These are phyloP conservation scores for Pollimyrus isidori DNA, from an alignment of 2,113 vertebrate species.

Conservation along the genomic window DNA sequence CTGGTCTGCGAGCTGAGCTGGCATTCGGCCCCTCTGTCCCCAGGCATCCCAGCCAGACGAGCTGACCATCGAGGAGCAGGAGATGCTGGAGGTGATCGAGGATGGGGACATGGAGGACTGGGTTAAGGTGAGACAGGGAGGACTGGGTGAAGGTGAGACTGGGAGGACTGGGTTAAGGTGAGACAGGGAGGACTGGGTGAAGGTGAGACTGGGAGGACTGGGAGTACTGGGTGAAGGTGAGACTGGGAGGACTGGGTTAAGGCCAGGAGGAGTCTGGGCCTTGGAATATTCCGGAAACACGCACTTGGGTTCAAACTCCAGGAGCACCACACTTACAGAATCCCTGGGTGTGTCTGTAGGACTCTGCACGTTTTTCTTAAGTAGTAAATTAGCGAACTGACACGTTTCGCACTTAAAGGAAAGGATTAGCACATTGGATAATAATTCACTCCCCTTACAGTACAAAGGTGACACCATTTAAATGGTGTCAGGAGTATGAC, in stretches of 20 bases:
- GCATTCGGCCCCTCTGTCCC: background rate
- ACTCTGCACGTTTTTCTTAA: background rate
- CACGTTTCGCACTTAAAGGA: background rate
- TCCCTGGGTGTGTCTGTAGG: background rate
- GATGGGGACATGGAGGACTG: conserved; percentile 99
- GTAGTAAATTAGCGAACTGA: background rate
- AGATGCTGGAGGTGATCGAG: conserved; percentile 96
- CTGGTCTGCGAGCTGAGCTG: background rate
- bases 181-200: no score
- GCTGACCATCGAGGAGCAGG: conserved; percentile 93
- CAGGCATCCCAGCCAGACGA: conserved; percentile 96
- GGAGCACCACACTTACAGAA: background rate
- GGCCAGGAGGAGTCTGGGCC: background rate
- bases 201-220: no score
- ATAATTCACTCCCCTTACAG: background rate
- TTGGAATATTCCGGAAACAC: background rate
- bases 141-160: no score
- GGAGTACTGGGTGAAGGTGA: no score
- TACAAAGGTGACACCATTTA: background rate
- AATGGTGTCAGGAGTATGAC: background rate
- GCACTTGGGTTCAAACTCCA: background rate
- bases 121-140: conserved; percentile 82
- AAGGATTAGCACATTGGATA: background rate
- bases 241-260: no score
- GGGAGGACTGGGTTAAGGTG: no score